phyloP scores from a whole-genome alignment of 2,888 invertebrate genomes.

The Drosophila macrospina region DNA sequence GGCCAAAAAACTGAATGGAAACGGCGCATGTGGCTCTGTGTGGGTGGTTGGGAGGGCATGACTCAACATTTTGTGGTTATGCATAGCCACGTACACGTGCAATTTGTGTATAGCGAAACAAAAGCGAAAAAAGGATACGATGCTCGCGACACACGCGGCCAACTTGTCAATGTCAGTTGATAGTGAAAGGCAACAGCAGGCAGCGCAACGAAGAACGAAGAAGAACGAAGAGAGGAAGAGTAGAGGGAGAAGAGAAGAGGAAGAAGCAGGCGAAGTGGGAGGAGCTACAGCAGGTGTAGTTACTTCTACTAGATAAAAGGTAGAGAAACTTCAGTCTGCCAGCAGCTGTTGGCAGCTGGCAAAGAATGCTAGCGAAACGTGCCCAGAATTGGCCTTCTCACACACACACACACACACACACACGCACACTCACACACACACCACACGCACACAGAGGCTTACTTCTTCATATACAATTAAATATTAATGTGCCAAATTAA shows the following conservation, averaged over 20 bases:
- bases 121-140: conserved; percentile 41
- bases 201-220: too few species aligned
- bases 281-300: conserved; percentile 4
- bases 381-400: conserved; percentile 50
- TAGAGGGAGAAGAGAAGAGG: neutral
- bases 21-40: conserved; percentile 23
- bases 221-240: too few species aligned
- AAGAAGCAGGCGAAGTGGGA: neutral
- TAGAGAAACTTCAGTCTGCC: conserved; percentile 47
- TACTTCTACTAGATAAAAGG: neutral
- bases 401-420: conserved; percentile 35
- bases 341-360: conserved; percentile 75
- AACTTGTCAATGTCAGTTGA: conserved; percentile 77
- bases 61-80: conserved; percentile 81
- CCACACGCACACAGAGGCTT: conserved; percentile 37
- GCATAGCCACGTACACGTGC: conserved; percentile 70
- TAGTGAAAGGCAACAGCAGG: conserved; percentile 56
- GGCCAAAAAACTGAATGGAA: conserved; percentile 55
- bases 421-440: conserved; percentile 21
- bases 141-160: conserved; percentile 29
- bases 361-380: conserved; percentile 56
- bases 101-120: conserved; percentile 40
- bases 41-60: conserved; percentile 39
- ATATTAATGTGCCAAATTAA: conserved; percentile 78
- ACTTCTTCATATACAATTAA: conserved; percentile 63